Base-by-base conservation (phyloP, 2,888 invertebrate genomes). In the Axea sp. region DNA sequence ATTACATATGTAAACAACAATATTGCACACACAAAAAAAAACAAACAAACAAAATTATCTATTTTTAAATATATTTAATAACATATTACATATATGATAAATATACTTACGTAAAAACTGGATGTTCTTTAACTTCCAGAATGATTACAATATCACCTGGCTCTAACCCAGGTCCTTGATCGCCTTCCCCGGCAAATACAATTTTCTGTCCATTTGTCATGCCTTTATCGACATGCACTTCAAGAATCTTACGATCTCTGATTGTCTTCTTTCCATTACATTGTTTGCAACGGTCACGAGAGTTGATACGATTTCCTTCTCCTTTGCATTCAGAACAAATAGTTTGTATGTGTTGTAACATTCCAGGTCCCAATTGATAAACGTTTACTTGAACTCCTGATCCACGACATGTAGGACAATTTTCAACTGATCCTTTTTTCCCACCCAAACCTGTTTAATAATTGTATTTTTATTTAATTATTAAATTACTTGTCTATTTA, bases 131-230 rank as follows among this genome's bases (percentile, higher is more conserved):
- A 85, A 98, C 98, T 84, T 99, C 98, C 62, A 99, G 90, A 28
- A 98, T 93, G 83, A 99, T 96, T 76, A 98, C 93, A 74, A 99
- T 95, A 87, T 99, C 98, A 35, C 99, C 99, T 1, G 98, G 92
- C 84, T 96, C 96, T 49, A 96, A 89, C 14, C 96, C 97, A 0
- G 98, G 97, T 85, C 97, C 97, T 86, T 98, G 98, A 88, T 98
- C 97, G 37, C 98, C 99, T 88, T 99, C 98, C 0, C 98, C 98
- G 75, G 91, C 90, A 86, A 98, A 98, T 15, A 93, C 91, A 75
- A 99, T 96, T 89, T 96, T 97, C 87, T 99, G 98, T 0, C 96
- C 97, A 87, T 98, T 97, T 39, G 91, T 91, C 98, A 98, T 98
- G 64, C 99, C 97, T 89, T 94, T 93, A 82, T 98, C 97, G 49